These are phyloP conservation scores for Actinia equina DNA, from an alignment of 64 coral and sea anemone species.

Conservation along the genomic window DNA sequence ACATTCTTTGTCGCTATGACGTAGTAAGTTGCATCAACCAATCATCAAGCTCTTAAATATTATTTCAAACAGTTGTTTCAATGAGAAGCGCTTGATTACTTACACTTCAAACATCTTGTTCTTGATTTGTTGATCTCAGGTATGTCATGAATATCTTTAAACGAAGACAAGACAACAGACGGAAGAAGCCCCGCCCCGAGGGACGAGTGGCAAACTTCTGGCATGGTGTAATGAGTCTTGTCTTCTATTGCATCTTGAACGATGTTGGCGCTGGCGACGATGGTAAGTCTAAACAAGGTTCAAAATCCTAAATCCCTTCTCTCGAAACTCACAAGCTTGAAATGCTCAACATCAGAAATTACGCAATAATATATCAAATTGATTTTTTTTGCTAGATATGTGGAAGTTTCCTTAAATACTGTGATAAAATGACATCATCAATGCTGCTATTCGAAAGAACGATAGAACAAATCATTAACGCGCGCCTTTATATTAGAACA, in stretches of 20 bases:
- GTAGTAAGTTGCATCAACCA: background rate
- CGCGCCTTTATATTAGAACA: background rate
- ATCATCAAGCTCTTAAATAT: background rate
- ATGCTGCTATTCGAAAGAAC: background rate
- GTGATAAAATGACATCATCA: background rate
- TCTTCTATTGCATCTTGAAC: background rate
- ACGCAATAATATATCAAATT: background rate
- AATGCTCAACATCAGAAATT: background rate
- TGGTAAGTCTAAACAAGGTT: background rate
- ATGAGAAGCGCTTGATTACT: too few species aligned
- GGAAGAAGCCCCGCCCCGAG: slow-evolving; percentile 6
- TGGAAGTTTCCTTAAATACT: background rate
- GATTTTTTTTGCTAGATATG: background rate
- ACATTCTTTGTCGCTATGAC: background rate
- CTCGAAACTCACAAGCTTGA: background rate
- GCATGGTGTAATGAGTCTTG: background rate
- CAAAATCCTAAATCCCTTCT: too few species aligned
- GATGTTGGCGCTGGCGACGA: background rate
- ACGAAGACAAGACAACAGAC: background rate
- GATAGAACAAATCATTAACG: background rate
- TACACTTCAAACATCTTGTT: background rate
- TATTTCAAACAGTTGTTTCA: too few species aligned
- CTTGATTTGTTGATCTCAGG: background rate
- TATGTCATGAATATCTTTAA: background rate
- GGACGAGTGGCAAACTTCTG: background rate